phyloP scores from a whole-genome alignment of 2,888 invertebrate species.

The Andrena dorsata region DNA sequence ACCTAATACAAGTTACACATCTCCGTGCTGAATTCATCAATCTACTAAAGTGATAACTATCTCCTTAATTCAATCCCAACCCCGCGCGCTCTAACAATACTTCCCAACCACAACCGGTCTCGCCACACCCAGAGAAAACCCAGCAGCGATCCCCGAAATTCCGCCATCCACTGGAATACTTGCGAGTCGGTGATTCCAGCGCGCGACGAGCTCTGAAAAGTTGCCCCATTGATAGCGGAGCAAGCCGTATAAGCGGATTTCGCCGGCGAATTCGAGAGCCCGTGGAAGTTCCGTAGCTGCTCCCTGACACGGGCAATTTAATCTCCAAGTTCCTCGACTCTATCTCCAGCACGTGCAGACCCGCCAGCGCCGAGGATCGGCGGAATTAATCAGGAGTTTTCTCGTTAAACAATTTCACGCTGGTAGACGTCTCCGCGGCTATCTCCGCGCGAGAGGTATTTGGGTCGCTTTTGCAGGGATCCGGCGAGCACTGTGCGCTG shows the following conservation, averaged over 20 bases:
- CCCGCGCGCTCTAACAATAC: too few relatives aligned
- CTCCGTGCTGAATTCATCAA: too few relatives aligned
- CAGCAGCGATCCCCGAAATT: neutral
- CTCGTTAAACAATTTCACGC: constrained; percentile 35
- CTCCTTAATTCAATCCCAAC: too few relatives aligned
- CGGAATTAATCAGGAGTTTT: constrained; percentile 32
- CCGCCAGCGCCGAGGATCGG: constrained; percentile 15
- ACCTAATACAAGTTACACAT: too few relatives aligned
- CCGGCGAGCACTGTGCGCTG: neutral
- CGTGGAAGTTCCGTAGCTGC: constrained; percentile 4
- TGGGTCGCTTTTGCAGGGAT: neutral
- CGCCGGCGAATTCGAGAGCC: constrained; percentile 22
- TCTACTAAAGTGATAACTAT: too few relatives aligned
- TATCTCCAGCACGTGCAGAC: constrained; percentile 12
- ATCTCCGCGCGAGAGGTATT: constrained; percentile 1
- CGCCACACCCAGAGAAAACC: neutral
- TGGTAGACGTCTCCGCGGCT: neutral
- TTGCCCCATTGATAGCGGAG: constrained; percentile 11
- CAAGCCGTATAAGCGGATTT: constrained; percentile 24
- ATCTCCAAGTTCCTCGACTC: constrained; percentile 24
- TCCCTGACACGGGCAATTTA: constrained; percentile 34
- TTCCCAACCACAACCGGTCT: too few relatives aligned
- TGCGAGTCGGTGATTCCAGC: neutral
- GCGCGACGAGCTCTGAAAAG: constrained; percentile 11
- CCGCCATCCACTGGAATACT: neutral